Percentiles rank a stretch among this genome's conserved stretches.
Evolutionary conservation across 2,113 vertebrate genomes (phyloP).

Genomic region (Saimiri boliviensis): DNA sequence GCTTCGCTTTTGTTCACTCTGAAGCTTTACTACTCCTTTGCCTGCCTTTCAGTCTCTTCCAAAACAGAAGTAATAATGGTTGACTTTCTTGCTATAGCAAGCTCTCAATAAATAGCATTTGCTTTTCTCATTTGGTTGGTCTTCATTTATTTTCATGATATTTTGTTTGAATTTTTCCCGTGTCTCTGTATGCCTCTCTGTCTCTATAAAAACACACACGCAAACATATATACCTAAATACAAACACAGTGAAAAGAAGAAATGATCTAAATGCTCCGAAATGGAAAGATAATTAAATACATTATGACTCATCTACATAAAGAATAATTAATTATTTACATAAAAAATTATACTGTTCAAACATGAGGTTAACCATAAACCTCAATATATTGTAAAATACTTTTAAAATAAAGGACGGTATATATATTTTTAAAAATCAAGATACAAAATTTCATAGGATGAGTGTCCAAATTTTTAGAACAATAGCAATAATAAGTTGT

Average conservation of each 20-base stretch:
- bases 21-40: not conserved
- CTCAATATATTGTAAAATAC: not conserved
- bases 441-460: not conserved
- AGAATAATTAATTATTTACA: not conserved
- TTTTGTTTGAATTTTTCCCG: not conserved
- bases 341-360: not conserved
- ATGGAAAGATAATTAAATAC: not conserved
- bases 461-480: not conserved
- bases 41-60: not conserved
- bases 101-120: not conserved
- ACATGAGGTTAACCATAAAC: not conserved
- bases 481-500: not conserved
- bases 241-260: not conserved
- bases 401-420: not conserved
- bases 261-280: not conserved
- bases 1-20: not conserved
- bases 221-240: not conserved
- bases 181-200: not conserved
- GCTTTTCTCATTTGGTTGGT: not conserved
- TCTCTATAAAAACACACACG: not conserved
- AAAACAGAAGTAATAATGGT: not conserved
- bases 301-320: not conserved
- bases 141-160: not conserved
- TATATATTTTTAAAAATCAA: not conserved
- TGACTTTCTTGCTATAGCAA: not conserved